Evolutionary conservation across 2,797 vertebrate genomes (phyloP).

Genomic region (Pelochelys cantorii): DNA sequence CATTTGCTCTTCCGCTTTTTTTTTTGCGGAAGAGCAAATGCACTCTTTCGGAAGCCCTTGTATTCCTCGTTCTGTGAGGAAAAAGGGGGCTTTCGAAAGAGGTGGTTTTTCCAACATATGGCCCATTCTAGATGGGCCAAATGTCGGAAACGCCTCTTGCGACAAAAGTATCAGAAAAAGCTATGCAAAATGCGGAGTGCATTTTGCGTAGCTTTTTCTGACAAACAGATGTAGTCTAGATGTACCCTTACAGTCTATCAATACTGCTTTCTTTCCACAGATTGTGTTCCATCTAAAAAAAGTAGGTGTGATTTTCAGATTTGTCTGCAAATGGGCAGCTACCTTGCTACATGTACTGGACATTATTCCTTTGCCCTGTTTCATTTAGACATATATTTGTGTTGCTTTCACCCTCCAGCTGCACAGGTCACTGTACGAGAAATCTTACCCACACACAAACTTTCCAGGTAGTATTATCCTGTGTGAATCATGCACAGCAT

Average conservation of each 20-base stretch:
- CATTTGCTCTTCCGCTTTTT: too few species aligned
- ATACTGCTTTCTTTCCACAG: neutral
- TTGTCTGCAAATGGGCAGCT: neutral
- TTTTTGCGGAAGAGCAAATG: too few species aligned
- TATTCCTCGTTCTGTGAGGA: too few species aligned
- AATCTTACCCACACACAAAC: neutral
- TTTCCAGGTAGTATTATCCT: neutral
- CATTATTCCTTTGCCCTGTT: rapidly evolving
- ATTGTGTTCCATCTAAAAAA: neutral
- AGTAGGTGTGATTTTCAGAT: neutral
- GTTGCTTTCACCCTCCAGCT: neutral
- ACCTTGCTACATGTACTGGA: neutral
- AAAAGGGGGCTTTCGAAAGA: too few species aligned
- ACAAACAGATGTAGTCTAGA: too few species aligned
- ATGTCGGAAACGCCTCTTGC: too few species aligned
- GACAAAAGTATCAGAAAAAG: too few species aligned
- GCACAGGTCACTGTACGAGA: neutral
- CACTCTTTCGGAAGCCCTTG: too few species aligned
- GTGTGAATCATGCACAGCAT: neutral
- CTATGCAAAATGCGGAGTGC: too few species aligned
- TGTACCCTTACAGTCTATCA: neutral
- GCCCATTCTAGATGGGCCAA: too few species aligned
- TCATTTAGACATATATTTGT: neutral
- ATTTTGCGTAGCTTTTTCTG: too few species aligned
- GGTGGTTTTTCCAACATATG: too few species aligned